These are phyloP conservation scores for Agrochola circellaris DNA, from an alignment of 2,888 invertebrate genomes.

Conservation along the genomic window DNA sequence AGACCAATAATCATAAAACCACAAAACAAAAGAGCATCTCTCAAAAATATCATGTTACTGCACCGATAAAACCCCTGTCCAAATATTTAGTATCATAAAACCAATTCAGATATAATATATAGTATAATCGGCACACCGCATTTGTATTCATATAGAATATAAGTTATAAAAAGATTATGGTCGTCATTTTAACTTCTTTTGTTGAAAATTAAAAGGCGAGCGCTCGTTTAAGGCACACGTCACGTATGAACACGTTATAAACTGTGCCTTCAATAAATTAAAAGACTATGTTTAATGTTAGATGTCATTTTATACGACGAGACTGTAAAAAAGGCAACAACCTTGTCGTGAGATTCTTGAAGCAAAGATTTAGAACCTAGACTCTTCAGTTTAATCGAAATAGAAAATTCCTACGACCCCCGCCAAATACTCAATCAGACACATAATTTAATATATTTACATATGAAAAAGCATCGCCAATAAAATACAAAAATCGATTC, in stretches of 20 bases:
- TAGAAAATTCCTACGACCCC: conserved; percentile 55
- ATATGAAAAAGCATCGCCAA: conserved; percentile 85
- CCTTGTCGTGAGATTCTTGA: conserved; percentile 62
- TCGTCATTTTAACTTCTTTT: conserved; percentile 87
- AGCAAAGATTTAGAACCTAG: conserved; percentile 21
- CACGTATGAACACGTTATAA: conserved; percentile 88
- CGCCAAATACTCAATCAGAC: conserved; percentile 70
- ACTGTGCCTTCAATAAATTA: conserved; percentile 86
- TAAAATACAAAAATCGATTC: conserved; percentile 87
- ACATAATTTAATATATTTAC: conserved; percentile 83
- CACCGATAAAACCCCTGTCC: conserved; percentile 88
- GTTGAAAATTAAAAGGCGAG: conserved; percentile 85
- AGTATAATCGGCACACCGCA: conserved; percentile 85
- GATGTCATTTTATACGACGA: conserved; percentile 73
- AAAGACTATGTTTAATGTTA: conserved; percentile 74
- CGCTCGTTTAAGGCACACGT: conserved; percentile 82
- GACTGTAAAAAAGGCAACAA: conserved; percentile 69
- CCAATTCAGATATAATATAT: conserved; percentile 88
- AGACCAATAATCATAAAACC: conserved; percentile 86
- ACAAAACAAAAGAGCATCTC: conserved; percentile 82
- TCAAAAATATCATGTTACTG: conserved; percentile 89
- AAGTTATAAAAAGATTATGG: conserved; percentile 87
- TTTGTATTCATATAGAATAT: conserved; percentile 86
- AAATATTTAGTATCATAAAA: conserved; percentile 90
- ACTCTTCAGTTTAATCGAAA: conserved; percentile 28